Evolutionary conservation across 2,888 invertebrate species (phyloP).

Genomic region (Hypomecis atomaria): DNA sequence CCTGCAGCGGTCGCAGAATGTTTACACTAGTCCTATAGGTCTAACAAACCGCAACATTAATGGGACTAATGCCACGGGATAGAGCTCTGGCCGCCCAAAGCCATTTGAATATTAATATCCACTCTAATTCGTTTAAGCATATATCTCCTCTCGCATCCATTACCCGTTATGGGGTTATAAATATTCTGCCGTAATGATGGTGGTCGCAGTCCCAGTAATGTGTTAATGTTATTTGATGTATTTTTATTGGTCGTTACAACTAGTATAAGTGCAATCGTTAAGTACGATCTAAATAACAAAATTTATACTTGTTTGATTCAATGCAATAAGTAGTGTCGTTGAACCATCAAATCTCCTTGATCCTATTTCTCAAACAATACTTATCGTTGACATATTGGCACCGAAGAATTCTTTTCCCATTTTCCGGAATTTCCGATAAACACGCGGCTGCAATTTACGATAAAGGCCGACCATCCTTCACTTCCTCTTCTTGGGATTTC

Average conservation of each 20-base stretch:
- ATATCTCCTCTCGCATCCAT: conserved; percentile 65
- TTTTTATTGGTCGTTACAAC: conserved; percentile 21
- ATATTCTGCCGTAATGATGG: conserved; percentile 56
- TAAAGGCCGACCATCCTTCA: conserved; percentile 71
- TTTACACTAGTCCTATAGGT: conserved; percentile 54
- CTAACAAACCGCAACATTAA: conserved; percentile 62
- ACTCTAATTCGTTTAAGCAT: conserved; percentile 63
- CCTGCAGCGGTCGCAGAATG: conserved; percentile 50
- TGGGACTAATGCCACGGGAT: conserved; percentile 69
- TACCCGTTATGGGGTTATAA: conserved; percentile 64
- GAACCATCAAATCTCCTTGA: conserved; percentile 33
- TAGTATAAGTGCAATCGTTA: conserved; percentile 17
- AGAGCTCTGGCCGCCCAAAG: conserved; percentile 65
- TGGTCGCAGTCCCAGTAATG: conserved; percentile 48
- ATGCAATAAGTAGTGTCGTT: conserved; percentile 5
- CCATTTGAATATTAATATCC: conserved; percentile 78
- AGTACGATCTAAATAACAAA: conserved; percentile 1
- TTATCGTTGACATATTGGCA: conserved; percentile 42
- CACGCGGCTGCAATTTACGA: conserved; percentile 66
- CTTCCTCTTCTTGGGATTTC: conserved; percentile 70
- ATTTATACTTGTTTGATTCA: neutral
- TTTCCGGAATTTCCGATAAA: conserved; percentile 56
- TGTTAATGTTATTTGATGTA: conserved; percentile 48
- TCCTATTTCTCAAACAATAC: conserved; percentile 36
- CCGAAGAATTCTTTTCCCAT: conserved; percentile 47